Percentiles rank a stretch among this genome's conserved stretches.
Conservation (phyloP, 2,113 vertebrate species). For the Fregetta grallaria region DNA sequence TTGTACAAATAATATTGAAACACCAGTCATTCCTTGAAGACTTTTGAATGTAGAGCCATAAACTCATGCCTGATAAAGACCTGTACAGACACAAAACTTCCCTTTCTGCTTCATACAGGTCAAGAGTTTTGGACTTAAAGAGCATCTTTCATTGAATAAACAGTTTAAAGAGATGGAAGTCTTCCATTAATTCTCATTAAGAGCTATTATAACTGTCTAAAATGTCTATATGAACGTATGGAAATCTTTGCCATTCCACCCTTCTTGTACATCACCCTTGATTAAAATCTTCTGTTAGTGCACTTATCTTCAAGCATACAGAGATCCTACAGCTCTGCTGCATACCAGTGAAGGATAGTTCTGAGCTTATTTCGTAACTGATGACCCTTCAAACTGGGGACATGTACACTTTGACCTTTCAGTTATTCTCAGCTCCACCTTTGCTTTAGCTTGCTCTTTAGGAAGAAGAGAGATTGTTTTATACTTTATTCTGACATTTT, state of each 20-base stretch:
- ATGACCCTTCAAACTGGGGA: neutral
- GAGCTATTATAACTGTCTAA: neutral
- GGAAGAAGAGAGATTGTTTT: neutral
- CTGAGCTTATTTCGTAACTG: neutral
- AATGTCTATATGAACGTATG: neutral
- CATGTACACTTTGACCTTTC: rapidly evolving
- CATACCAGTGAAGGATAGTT: neutral
- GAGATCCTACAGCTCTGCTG: neutral
- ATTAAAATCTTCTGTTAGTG: neutral
- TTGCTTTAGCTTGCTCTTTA: neutral
- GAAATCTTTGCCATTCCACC: neutral
- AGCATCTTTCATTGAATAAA: neutral
- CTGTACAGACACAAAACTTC: neutral
- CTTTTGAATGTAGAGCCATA: neutral
- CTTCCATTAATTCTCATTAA: neutral
- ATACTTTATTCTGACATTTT: neutral
- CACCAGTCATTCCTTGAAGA: neutral
- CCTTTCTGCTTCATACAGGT: neutral
- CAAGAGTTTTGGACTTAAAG: neutral
- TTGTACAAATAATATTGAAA: neutral
- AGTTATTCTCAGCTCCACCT: neutral
- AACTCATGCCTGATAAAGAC: neutral
- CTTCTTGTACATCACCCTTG: neutral
- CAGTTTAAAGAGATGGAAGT: neutral
- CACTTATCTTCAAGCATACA: neutral